Conservation (phyloP, 1,140 invertebrate genomes). For the Ditylenchus dipsaci region DNA sequence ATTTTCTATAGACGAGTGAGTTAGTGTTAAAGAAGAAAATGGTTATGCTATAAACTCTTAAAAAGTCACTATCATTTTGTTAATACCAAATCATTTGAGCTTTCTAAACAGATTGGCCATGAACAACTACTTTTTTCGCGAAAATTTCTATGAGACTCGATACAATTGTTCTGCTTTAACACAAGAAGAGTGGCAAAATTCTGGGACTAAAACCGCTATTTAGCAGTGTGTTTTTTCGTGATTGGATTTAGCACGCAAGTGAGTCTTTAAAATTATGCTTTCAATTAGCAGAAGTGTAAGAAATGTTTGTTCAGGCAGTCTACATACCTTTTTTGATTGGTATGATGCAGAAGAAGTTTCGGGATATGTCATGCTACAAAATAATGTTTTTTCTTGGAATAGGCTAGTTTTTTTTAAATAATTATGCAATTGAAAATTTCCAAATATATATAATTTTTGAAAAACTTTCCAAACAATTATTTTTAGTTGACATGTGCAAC, state of each 20-base stretch:
- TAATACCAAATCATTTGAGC: too few species aligned
- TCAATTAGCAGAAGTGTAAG: neutral
- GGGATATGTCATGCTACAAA: conserved; percentile 29
- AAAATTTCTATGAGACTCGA: neutral
- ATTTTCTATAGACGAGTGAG: too few species aligned
- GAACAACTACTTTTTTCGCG: conserved; percentile 6
- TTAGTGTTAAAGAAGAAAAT: too few species aligned
- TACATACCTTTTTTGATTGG: conserved; percentile 20
- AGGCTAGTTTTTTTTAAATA: neutral
- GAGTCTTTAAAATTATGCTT: neutral
- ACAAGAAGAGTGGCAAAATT: conserved; percentile 1
- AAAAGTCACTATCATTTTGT: too few species aligned
- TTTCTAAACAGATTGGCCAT: too few species aligned
- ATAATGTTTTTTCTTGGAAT: conserved; percentile 27
- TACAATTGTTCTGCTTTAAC: conserved; percentile 10
- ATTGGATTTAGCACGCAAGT: neutral
- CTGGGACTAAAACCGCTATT: neutral
- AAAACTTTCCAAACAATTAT: neutral
- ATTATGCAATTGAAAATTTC: too few species aligned
- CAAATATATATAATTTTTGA: too few species aligned
- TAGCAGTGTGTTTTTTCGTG: neutral
- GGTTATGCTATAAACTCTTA: too few species aligned
- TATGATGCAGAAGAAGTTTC: conserved; percentile 13
- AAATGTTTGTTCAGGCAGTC: neutral
- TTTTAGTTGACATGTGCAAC: conserved; percentile 8